phyloP scores from a whole-genome alignment of 2,113 vertebrate genomes.

The Sylvilagus bachmani region DNA sequence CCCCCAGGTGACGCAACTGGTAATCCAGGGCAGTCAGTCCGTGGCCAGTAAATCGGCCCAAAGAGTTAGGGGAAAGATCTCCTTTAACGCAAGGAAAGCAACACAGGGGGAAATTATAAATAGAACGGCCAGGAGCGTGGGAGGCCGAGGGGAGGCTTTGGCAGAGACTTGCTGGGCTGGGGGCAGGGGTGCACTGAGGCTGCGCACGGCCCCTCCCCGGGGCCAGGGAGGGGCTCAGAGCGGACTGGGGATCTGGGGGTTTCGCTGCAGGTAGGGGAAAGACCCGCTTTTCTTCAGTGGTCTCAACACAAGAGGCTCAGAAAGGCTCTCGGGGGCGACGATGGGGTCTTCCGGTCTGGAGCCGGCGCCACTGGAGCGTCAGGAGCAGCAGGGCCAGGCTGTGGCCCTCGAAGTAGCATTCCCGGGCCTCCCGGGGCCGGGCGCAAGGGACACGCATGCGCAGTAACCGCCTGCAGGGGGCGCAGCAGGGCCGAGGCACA shows the following conservation, averaged over 20 bases:
- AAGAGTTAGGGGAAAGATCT: conserved; percentile 58
- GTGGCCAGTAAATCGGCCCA: conserved; percentile 80
- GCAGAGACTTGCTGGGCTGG: conserved; percentile 62
- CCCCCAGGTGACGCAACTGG: conserved; percentile 64
- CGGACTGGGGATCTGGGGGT: conserved; percentile 34
- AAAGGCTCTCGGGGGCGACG: conserved; percentile 50
- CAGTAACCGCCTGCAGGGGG: not conserved
- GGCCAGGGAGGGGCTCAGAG: conserved; percentile 53
- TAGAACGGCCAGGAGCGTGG: conserved; percentile 63
- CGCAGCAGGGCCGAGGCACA: not conserved
- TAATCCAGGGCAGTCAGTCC: conserved; percentile 63
- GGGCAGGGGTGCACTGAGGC: not conserved
- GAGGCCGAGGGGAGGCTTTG: conserved; percentile 48
- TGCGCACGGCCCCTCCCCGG: not conserved
- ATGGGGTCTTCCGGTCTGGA: not conserved
- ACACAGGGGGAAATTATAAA: conserved; percentile 78
- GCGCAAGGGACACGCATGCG: not conserved
- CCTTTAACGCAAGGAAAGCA: conserved; percentile 73
- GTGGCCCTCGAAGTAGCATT: too few species aligned
- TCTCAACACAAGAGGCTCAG: conserved; percentile 48
- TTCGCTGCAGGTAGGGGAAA: not conserved
- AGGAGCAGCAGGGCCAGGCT: too few species aligned
- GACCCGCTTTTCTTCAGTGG: conserved; percentile 6
- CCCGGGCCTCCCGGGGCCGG: not conserved
- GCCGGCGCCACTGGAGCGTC: not conserved